Base-by-base conservation (phyloP, 1,140 invertebrate species). In the Capitella teleta region DNA sequence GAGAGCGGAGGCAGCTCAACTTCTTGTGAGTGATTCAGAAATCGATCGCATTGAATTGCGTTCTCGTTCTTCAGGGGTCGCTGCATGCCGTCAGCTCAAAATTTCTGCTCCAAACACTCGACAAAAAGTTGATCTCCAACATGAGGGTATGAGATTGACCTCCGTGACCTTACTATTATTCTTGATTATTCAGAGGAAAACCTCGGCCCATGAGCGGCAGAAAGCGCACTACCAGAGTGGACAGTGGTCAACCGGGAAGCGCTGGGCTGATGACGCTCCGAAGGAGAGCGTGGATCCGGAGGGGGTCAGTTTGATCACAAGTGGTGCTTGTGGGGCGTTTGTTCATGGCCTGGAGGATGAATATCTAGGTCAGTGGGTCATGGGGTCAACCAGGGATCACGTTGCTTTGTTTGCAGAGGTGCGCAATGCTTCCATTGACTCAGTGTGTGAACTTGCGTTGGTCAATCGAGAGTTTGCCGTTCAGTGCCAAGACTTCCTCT, bases 281-380 rank as follows among this genome's bases (percentile, higher is more conserved):
- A 81, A 82, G 53, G 86, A 89, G 65, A 66, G 79, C 34, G 60
- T 87, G 10, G 80, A 86, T 64, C 82, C 86, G 28, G 82, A 86
- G 28, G 79, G 79, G 52, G 80, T 93, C 26, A 86, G 80, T 54
- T 73, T 95, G 28, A 87, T 95, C 66, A 85, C 84, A 28, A 90
- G 86, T 61, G 94, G 93, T 16, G 86, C 94, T 8, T 97, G 93
- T 74, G 95, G 95, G 14, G 95, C 94, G 38, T 93, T 98, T 74
- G 90, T 99, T 57, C 92, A 98, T 72, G 95, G 93, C 0, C 76
- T 98, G 23, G 95, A 99, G 75, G 95, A 99, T 76, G 94, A 99
- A 77, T 96, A 86, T 74, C 75, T 94, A 59, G 82, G 87, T 89
- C 67, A 63, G 36, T 37, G 36, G 2, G n/a, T 3, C n/a, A 2